Evolutionary conservation across 2,113 vertebrate genomes (phyloP), one percentile per base, ranked within the genome.

Genomic region (Serilophus lunatus): DNA sequence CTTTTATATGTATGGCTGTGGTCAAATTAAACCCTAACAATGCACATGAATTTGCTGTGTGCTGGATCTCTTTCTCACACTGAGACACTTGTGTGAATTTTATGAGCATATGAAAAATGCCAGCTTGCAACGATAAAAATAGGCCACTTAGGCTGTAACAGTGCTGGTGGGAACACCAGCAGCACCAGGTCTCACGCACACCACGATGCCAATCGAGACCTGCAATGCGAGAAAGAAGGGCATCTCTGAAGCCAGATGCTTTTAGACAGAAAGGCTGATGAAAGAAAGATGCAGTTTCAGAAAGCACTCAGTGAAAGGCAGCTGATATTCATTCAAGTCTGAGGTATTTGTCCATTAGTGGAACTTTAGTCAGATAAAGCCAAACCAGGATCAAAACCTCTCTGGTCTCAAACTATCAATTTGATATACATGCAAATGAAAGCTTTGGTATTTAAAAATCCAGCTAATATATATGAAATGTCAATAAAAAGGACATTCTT

Each of bases 11-110:
- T 18, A 66, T 2, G 7, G 38, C 69, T 53, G 57, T 1, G 7
- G 49, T 71, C 84, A 92, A 93, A 93, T 84, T 91, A 96, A 94
- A 60, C 57, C 56, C 44, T 63, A 88, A 82, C 45, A 76, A 71
- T 1, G 31, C 18, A 71, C 49, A 56, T 22, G 49, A 94, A 81
- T 72, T 84, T 82, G 61, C 36, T 79, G 57, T 3, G 1, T 61
- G 56, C 2, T 7, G 42, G 59, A 90, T 70, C 72, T 88, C 56
- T 75, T 61, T 60, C 68, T 84, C 72, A 68, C 61, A 45, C 12
- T 38, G 83, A 56, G 84, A 89, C 38, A 56, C 76, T 84, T 77
- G 76, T 86, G 61, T 18, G 83, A 84, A 64, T 89, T 95, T 95
- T 92, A 84, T 15, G 60, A 90, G 79, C 3, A 0, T 42, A 86